These are phyloP conservation scores for Drosophila neonasuta DNA, from an alignment of 2,888 invertebrate species.

Conservation along the genomic window DNA sequence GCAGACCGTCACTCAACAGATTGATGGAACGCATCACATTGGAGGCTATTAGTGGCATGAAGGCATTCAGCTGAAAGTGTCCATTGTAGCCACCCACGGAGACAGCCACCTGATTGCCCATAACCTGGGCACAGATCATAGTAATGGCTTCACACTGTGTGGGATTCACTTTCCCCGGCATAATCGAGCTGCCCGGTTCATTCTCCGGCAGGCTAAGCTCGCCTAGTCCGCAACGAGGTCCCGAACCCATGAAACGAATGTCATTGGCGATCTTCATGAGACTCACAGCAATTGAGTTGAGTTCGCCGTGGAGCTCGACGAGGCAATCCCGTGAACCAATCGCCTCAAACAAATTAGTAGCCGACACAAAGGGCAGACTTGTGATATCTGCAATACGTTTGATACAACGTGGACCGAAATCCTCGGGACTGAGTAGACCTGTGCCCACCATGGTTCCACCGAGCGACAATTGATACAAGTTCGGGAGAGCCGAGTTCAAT, in stretches of 20 bases:
- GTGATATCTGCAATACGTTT: constrained; percentile 89
- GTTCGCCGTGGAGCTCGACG: constrained; percentile 96
- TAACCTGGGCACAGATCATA: constrained; percentile 97
- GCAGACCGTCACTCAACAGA: constrained; percentile 90
- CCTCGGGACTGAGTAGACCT: constrained; percentile 93
- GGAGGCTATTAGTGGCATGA: constrained; percentile 96
- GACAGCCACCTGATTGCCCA: constrained; percentile 98
- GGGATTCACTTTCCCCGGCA: constrained; percentile 99
- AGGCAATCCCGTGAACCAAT: constrained; percentile 96
- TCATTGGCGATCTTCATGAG: constrained; percentile 99
- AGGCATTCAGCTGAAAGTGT: constrained; percentile 99
- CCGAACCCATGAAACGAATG: constrained; percentile 93
- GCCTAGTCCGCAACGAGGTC: constrained; percentile 96
- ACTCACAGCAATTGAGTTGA: constrained; percentile 94
- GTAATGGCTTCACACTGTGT: constrained; percentile 98
- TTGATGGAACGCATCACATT: constrained; percentile 94
- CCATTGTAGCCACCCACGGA: constrained; percentile 96
- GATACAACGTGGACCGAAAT: constrained; percentile 95
- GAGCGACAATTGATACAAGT: constrained; percentile 93
- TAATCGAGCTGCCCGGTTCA: constrained; percentile 98
- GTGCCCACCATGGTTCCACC: constrained; percentile 99
- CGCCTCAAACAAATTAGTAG: constrained; percentile 98
- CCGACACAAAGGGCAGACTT: constrained; percentile 93
- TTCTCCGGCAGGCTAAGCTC: constrained; percentile 97
- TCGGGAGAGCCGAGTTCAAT: constrained; percentile 89